These are phyloP conservation scores for Microctonus brassicae DNA, from an alignment of 2,888 invertebrate genomes.

Conservation along the genomic window DNA sequence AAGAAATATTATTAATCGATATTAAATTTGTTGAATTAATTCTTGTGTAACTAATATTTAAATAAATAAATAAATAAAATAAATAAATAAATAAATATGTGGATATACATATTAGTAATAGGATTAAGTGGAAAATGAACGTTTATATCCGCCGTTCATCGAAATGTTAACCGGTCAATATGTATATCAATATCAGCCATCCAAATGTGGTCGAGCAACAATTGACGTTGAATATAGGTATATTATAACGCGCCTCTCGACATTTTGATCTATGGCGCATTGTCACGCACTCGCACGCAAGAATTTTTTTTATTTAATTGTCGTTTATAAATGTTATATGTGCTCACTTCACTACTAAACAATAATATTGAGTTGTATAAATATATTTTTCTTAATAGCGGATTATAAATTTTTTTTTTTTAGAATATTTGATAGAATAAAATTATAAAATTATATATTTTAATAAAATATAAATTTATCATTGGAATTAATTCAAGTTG, in stretches of 20 bases:
- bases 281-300: conserved; percentile 51
- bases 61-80: too few species aligned
- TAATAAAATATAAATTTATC: too few species aligned
- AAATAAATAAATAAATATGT: neutral
- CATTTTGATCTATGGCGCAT: conserved; percentile 56
- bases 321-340: neutral
- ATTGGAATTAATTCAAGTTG: too few species aligned
- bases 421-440: too few species aligned
- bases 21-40: neutral
- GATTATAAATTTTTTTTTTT: too few species aligned
- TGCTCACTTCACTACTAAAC: neutral
- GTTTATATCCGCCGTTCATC: conserved; percentile 30
- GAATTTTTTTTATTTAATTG: neutral
- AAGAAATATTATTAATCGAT: too few species aligned
- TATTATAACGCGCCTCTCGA: conserved; percentile 51
- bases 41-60: too few species aligned
- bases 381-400: too few species aligned
- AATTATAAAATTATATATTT: too few species aligned
- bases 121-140: too few species aligned
- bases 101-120: conserved; percentile 11
- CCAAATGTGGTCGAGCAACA: conserved; percentile 53
- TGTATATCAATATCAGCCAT: conserved; percentile 45
- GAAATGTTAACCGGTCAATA: conserved; percentile 54
- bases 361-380: too few species aligned
- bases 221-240: conserved; percentile 40